Evolutionary conservation across 2,888 invertebrate genomes (phyloP).

Genomic region (Noctua fimbriata): DNA sequence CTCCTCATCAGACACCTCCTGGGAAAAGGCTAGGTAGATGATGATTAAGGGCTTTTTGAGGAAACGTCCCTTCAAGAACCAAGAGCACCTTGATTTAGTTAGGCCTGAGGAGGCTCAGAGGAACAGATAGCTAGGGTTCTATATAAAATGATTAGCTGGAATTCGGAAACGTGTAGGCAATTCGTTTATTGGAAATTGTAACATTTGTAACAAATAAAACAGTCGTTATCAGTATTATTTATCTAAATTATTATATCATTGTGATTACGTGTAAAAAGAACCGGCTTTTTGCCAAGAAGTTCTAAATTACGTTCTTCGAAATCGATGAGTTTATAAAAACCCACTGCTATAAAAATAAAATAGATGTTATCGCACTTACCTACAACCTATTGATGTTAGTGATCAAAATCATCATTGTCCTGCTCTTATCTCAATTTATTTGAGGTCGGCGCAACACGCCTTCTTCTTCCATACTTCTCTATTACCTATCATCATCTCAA

Average conservation of each 20-base stretch:
- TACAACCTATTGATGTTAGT: not conserved
- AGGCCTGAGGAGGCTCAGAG: not conserved
- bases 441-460: too few species aligned
- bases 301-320: not conserved
- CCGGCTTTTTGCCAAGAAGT: constrained; percentile 12
- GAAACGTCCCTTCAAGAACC: too few species aligned
- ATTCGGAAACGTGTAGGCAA: not conserved
- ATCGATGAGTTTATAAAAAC: not conserved
- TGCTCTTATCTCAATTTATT: too few species aligned
- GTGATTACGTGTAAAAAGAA: constrained; percentile 24
- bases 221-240: constrained; percentile 14
- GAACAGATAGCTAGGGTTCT: not conserved
- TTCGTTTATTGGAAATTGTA: not conserved
- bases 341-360: not conserved
- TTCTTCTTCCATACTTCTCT: too few species aligned
- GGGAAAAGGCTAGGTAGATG: not conserved
- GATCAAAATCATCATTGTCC: too few species aligned
- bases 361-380: not conserved
- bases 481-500: too few species aligned
- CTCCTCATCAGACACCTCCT: not conserved
- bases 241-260: constrained; percentile 24
- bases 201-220: constrained; percentile 14
- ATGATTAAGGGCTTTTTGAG: too few species aligned
- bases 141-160: constrained; percentile 6
- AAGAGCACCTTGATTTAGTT: not conserved